A percentile compares a stretch with the other conserved stretches of the same genome.
Conservation (phyloP, 2,113 vertebrate genomes). For the Hyperopisus bebe region DNA sequence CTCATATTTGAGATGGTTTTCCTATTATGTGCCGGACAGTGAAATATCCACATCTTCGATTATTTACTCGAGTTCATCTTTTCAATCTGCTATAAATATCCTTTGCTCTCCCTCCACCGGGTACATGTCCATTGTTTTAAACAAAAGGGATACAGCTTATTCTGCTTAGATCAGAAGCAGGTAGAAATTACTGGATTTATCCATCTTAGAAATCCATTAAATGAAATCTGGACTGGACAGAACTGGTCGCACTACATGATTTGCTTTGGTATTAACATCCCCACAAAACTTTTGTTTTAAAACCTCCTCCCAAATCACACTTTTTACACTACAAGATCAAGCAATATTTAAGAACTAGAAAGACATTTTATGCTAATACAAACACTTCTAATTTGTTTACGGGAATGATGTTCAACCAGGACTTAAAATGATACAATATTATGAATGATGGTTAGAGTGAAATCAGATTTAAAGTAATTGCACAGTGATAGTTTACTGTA, state of each 20-base stretch:
- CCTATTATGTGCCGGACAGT: constrained; percentile 7
- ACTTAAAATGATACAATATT: neutral
- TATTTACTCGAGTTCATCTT: constrained; percentile 40
- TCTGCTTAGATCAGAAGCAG: neutral
- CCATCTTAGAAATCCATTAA: neutral
- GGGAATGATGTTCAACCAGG: neutral
- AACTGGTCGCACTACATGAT: neutral
- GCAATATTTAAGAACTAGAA: neutral
- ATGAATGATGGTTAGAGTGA: neutral
- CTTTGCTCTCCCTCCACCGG: constrained; percentile 19
- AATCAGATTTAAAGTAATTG: constrained; percentile 6
- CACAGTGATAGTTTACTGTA: neutral
- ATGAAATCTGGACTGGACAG: neutral
- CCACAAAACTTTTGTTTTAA: neutral
- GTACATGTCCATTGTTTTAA: neutral
- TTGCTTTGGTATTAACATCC: neutral
- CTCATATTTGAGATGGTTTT: constrained; percentile 12
- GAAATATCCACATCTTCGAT: constrained; percentile 9
- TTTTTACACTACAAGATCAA: neutral
- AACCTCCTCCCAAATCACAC: neutral
- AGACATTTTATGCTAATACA: neutral
- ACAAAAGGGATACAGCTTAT: neutral
- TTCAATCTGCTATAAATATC: constrained; percentile 37
- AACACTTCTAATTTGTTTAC: neutral
- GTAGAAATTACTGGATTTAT: neutral